Conservation (phyloP, 2,113 vertebrate species). For the Anguilla rostrata region DNA sequence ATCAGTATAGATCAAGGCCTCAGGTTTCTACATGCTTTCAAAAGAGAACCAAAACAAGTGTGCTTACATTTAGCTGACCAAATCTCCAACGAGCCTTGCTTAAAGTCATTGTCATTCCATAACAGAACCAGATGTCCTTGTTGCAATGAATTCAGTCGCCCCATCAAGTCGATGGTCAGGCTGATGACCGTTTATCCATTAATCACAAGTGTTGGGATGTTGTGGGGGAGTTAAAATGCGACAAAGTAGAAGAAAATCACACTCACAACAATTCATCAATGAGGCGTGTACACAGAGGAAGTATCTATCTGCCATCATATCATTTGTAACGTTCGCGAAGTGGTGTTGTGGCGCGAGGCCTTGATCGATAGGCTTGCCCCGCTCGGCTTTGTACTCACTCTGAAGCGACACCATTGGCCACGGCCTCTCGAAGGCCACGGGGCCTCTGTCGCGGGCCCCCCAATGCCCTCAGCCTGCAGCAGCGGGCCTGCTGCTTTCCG, state of each 20-base stretch:
- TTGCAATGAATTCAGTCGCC: background rate
- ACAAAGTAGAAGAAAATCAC: constrained; percentile 46
- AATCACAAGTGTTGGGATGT: background rate
- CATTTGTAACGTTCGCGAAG: constrained; percentile 59
- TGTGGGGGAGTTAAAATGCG: constrained; percentile 16
- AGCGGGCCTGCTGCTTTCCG: constrained; percentile 44
- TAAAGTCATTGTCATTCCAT: background rate
- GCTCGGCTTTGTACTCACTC: constrained; percentile 37
- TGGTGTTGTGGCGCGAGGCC: constrained; percentile 42
- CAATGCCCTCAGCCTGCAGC: constrained; percentile 30
- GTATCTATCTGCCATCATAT: constrained; percentile 53
- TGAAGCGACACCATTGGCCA: constrained; percentile 52
- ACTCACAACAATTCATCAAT: constrained; percentile 51
- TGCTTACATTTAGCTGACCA: background rate
- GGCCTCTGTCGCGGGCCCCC: constrained; percentile 40
- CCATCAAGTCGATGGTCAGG: background rate
- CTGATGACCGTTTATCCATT: background rate
- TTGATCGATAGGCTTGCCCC: constrained; percentile 58
- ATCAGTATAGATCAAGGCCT: background rate
- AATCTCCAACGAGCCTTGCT: background rate
- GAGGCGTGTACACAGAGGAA: constrained; percentile 46
- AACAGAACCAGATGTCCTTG: background rate
- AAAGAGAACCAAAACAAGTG: background rate
- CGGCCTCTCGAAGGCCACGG: constrained; percentile 44
- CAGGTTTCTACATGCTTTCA: background rate